Percentiles rank a stretch among this genome's conserved stretches.
These are phyloP conservation scores for Pangasius sanitwongsei DNA, from an alignment of 2,797 vertebrate species.

Conservation along the genomic window DNA sequence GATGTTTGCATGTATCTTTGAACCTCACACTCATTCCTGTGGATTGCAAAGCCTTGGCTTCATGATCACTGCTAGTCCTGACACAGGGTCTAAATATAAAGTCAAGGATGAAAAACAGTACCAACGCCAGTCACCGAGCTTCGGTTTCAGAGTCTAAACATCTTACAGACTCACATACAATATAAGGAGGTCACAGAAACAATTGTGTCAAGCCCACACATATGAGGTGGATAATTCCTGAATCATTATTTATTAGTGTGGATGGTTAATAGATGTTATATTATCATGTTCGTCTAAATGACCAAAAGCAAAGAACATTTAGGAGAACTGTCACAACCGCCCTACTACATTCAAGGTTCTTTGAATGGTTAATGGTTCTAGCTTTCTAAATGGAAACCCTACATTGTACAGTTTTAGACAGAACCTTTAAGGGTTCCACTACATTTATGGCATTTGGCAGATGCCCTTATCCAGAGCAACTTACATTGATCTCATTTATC, in stretches of 20 bases:
- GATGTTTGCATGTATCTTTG: conserved; percentile 46
- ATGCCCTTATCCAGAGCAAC: too few relatives aligned
- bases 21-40: conserved; percentile 35
- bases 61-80: conserved; percentile 45
- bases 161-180: conserved; percentile 4
- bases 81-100: conserved; percentile 61
- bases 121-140: conserved; percentile 47
- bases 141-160: conserved; percentile 45
- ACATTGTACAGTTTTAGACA: not conserved
- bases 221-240: not conserved
- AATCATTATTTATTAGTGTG: not conserved
- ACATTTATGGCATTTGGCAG: too few relatives aligned
- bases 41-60: conserved; percentile 31
- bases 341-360: not conserved
- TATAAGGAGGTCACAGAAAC: not conserved
- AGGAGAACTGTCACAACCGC: not conserved
- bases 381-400: not conserved
- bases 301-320: not conserved
- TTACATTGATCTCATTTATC: too few relatives aligned
- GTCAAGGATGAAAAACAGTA: conserved; percentile 39
- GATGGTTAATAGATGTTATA: not conserved
- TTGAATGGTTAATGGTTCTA: not conserved
- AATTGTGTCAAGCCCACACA: not conserved
- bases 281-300: not conserved
- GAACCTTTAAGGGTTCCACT: not conserved